phyloP scores from a whole-genome alignment of 2,113 vertebrate species.

The Myanophis thanlyinensis region DNA sequence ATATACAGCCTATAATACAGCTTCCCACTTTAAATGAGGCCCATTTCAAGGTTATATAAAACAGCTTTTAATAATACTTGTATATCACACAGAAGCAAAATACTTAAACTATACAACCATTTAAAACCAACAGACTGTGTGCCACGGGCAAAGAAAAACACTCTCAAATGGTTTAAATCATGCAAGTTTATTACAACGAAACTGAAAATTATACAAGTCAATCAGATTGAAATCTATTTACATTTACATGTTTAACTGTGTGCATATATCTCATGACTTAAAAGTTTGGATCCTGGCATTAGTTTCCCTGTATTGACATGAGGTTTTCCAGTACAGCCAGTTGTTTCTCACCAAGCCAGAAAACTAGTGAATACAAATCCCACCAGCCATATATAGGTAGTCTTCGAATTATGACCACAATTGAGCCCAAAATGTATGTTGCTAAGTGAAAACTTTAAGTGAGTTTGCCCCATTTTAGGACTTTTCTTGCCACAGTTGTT shows the following conservation, averaged over 20 bases:
- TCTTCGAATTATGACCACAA: not conserved
- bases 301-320: not conserved
- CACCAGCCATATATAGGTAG: not conserved
- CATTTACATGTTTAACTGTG: not conserved
- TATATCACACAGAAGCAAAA: slow-evolving; percentile 40
- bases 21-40: not conserved
- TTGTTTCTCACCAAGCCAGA: not conserved
- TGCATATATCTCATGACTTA: not conserved
- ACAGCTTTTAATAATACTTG: slow-evolving; percentile 24
- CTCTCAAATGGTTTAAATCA: not conserved
- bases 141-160: slow-evolving; percentile 27
- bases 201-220: not conserved
- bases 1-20: not conserved
- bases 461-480: not conserved
- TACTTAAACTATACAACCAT: slow-evolving; percentile 35
- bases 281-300: not conserved
- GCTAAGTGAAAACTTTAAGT: not conserved
- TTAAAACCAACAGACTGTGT: slow-evolving; percentile 42
- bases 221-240: not conserved
- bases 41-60: slow-evolving; percentile 36
- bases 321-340: not conserved
- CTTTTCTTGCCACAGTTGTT: not conserved
- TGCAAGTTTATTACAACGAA: not conserved
- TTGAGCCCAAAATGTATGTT: not conserved
- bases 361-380: not conserved